These are phyloP conservation scores for Poeciliopsis gracilis DNA, from an alignment of 2,797 vertebrate species.

Conservation along the genomic window DNA sequence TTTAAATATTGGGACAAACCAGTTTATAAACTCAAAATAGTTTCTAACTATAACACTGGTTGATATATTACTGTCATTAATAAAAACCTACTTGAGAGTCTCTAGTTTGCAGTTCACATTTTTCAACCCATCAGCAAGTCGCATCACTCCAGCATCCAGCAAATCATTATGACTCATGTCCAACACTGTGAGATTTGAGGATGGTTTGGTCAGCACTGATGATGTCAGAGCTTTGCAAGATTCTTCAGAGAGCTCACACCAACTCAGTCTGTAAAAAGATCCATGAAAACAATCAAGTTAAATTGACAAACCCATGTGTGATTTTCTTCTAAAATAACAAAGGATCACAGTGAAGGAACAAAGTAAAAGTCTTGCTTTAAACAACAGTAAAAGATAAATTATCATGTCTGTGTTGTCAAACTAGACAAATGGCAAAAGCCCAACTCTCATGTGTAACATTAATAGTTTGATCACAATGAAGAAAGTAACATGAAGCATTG, in stretches of 20 bases:
- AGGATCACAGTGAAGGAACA: too few relatives aligned
- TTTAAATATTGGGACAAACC: neutral
- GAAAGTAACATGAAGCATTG: too few relatives aligned
- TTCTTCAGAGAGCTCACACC: neutral
- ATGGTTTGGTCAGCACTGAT: constrained; percentile 35
- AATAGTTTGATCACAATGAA: too few relatives aligned
- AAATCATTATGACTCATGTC: constrained; percentile 57
- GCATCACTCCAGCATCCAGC: constrained; percentile 40
- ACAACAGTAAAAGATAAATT: too few relatives aligned
- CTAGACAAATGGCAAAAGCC: too few relatives aligned
- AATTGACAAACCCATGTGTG: too few relatives aligned
- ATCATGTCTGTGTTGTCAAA: too few relatives aligned
- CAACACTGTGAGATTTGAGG: constrained; percentile 48
- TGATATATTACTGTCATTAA: neutral
- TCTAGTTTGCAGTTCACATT: constrained; percentile 46
- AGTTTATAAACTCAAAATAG: neutral
- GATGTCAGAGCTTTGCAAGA: constrained; percentile 39
- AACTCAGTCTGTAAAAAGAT: too few relatives aligned
- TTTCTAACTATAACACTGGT: neutral
- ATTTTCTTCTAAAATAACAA: neutral
- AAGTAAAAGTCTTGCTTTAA: too few relatives aligned
- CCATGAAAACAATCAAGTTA: too few relatives aligned
- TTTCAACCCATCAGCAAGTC: constrained; percentile 13
- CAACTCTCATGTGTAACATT: too few relatives aligned
- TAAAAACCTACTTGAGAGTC: constrained; percentile 44